These are phyloP conservation scores for Atlantisia rogersi DNA, from an alignment of 2,113 vertebrate genomes.

Conservation along the genomic window DNA sequence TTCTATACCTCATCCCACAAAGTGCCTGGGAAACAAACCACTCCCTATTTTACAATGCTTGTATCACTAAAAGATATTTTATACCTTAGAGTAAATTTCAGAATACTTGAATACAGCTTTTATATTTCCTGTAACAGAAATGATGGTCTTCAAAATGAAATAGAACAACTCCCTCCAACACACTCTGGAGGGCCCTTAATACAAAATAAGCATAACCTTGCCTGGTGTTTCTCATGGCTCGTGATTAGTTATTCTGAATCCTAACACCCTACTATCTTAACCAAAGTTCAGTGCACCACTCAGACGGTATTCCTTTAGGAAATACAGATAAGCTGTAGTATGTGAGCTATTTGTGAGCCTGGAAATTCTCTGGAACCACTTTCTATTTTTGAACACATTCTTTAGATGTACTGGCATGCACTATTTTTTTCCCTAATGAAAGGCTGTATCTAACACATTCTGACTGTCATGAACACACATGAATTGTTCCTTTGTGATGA, in stretches of 20 bases:
- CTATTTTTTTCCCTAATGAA: conserved; percentile 8
- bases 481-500: background rate
- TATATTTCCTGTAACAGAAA: background rate
- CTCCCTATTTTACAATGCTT: background rate
- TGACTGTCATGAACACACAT: background rate
- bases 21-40: background rate
- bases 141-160: background rate
- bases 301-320: background rate
- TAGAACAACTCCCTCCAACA: background rate
- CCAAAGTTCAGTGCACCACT: conserved; percentile 4
- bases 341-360: conserved; percentile 26
- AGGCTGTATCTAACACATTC: background rate
- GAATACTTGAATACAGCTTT: background rate
- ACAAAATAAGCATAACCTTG: background rate
- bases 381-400: conserved; percentile 54
- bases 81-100: background rate
- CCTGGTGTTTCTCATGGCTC: background rate
- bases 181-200: background rate
- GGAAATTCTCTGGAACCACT: conserved; percentile 46
- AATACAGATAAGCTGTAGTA: conserved; percentile 28
- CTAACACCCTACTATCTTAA: conserved; percentile 39
- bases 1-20: background rate
- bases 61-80: background rate
- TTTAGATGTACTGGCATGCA: background rate
- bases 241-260: background rate